These are phyloP conservation scores for Apistogramma diplotaenia DNA, from an alignment of 2,113 vertebrate species.

Conservation along the genomic window DNA sequence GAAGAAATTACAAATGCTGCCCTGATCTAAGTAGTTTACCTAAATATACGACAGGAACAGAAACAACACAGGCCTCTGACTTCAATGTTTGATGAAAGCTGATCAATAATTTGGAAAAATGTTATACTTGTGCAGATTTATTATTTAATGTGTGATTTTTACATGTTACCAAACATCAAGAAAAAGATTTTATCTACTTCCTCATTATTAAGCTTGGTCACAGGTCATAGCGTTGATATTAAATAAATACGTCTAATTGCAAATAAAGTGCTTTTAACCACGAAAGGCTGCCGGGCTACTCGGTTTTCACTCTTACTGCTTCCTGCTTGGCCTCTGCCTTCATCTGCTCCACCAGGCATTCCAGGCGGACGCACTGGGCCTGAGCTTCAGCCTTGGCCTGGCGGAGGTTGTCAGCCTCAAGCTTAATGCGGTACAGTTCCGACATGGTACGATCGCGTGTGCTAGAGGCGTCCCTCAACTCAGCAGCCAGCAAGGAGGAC, in stretches of 20 bases:
- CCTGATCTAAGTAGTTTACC: not conserved
- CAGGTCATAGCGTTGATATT: not conserved
- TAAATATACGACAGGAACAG: not conserved
- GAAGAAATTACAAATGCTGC: not conserved
- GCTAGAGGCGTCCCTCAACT: constrained; percentile 90
- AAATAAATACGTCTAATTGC: not conserved
- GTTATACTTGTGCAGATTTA: not conserved
- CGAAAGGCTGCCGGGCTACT: not conserved
- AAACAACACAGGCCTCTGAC: not conserved
- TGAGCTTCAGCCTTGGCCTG: constrained; percentile 80
- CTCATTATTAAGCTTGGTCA: too few species aligned
- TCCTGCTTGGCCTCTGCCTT: constrained; percentile 80
- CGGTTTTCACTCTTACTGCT: constrained; percentile 74
- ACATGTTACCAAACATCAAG: not conserved
- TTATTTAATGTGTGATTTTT: not conserved
- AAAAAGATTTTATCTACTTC: not conserved
- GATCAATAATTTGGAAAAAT: not conserved
- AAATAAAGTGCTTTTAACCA: not conserved
- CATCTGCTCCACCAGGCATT: constrained; percentile 71
- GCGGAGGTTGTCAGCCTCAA: constrained; percentile 81
- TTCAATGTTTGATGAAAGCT: not conserved
- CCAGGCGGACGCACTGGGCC: constrained; percentile 78
- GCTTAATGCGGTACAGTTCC: constrained; percentile 87
- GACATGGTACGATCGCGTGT: constrained; percentile 91
- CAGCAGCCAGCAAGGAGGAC: constrained; percentile 85